phyloP scores from a whole-genome alignment of 2,888 invertebrate genomes.

The Netelia inedita region DNA sequence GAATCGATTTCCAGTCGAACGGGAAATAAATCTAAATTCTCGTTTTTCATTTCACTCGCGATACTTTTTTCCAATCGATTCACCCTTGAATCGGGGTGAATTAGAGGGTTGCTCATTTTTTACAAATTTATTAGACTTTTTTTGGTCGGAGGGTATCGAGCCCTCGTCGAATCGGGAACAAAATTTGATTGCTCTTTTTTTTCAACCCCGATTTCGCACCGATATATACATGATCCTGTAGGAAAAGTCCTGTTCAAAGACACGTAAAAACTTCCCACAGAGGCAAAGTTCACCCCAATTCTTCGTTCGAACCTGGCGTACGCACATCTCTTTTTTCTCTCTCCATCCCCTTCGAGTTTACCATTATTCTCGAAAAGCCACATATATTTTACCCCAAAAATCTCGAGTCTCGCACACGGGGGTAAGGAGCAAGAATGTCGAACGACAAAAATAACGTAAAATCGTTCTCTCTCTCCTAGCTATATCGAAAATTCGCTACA shows the following conservation, averaged over 20 bases:
- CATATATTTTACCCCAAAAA: no score
- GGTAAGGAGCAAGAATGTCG: slow-evolving; percentile 18
- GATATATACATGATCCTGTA: slow-evolving; percentile 28
- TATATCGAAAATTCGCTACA: slow-evolving; percentile 73
- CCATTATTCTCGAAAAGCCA: not conserved
- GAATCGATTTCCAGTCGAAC: no score
- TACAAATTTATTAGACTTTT: no score
- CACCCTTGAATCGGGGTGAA: not conserved
- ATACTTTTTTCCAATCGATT: not conserved
- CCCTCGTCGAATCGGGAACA: not conserved
- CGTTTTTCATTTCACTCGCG: no score
- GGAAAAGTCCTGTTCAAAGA: slow-evolving; percentile 35
- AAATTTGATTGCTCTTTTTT: not conserved
- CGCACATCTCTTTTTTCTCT: slow-evolving; percentile 9
- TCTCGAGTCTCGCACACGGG: slow-evolving; percentile 24
- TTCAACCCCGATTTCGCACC: not conserved
- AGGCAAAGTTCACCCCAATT: slow-evolving; percentile 31
- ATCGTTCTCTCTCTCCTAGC: slow-evolving; percentile 39
- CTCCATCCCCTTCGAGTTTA: slow-evolving; percentile 23
- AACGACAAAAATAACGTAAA: slow-evolving; percentile 69
- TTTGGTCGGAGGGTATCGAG: no score
- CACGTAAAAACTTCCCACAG: slow-evolving; percentile 57
- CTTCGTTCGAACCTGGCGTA: slow-evolving; percentile 41
- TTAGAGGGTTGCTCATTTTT: no score
- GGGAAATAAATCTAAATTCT: no score